Percentiles rank a stretch among this genome's conserved stretches.
Evolutionary conservation across 1,140 invertebrate species (phyloP).

Genomic region (Drosophila nasuta): DNA sequence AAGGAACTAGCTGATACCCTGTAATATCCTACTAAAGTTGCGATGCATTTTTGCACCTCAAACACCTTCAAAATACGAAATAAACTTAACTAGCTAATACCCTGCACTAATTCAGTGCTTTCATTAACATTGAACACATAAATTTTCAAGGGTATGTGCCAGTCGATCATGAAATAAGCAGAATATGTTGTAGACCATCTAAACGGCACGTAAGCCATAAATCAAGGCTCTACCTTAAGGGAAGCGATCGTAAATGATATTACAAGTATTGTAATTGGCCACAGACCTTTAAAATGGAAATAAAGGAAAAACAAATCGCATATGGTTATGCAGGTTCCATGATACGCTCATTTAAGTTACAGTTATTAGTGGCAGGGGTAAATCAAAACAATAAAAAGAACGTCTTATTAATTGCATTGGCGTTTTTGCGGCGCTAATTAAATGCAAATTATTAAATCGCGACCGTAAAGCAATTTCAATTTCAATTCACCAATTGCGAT

Average conservation of each 20-base stretch:
- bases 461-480: constrained; percentile 26
- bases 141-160: background rate
- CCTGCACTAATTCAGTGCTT: no score
- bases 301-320: background rate
- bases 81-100: no score
- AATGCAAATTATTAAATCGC: constrained; percentile 57
- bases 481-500: constrained; percentile 6
- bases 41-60: no score
- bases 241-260: background rate
- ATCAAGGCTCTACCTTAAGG: background rate
- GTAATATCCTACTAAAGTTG: no score
- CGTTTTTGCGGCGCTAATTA: constrained; percentile 47
- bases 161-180: background rate
- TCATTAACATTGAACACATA: background rate
- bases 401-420: constrained; percentile 29
- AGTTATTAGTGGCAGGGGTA: constrained; percentile 16
- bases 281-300: background rate
- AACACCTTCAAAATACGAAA: no score
- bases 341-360: constrained; percentile 11
- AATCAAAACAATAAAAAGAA: constrained; percentile 21
- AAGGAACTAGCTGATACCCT: no score
- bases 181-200: background rate
- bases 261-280: background rate
- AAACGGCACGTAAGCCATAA: background rate
- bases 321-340: background rate